Conservation (phyloP, 2,888 invertebrate genomes). For the Eumacrocentrus americanus region DNA sequence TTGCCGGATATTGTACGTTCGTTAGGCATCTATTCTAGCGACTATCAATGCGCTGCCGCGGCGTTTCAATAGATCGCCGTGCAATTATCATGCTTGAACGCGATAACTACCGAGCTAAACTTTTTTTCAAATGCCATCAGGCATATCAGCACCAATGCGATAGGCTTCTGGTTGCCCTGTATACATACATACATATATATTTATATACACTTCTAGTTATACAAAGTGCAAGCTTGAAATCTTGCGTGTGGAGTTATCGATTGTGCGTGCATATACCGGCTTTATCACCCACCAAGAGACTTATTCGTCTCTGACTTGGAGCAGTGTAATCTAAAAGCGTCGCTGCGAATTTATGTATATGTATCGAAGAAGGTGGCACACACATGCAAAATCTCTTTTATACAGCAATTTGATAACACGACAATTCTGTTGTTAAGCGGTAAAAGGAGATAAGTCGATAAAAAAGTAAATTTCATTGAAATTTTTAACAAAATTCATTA, state of each 20-base stretch:
- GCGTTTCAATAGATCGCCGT: background rate
- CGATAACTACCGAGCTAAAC: background rate
- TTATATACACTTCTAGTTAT: background rate
- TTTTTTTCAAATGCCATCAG: too few relatives aligned
- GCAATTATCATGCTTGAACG: conserved; percentile 3
- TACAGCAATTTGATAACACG: too few relatives aligned
- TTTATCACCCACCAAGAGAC: background rate
- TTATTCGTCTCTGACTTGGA: too few relatives aligned
- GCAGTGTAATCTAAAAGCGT: too few relatives aligned
- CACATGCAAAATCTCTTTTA: too few relatives aligned
- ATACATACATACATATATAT: background rate
- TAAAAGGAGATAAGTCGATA: too few relatives aligned
- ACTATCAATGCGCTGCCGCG: conserved; percentile 4
- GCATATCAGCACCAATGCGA: background rate
- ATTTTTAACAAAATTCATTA: too few relatives aligned
- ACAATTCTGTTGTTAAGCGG: too few relatives aligned
- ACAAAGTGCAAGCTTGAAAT: too few relatives aligned
- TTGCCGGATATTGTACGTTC: conserved; percentile 38
- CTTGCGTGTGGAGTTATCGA: background rate
- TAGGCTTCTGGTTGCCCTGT: background rate
- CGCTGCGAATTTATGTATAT: too few relatives aligned
- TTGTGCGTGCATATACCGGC: background rate
- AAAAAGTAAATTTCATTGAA: too few relatives aligned
- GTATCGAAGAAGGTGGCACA: too few relatives aligned
- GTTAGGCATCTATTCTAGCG: conserved; percentile 32